phyloP scores from a whole-genome alignment of 1,140 invertebrate genomes.

The Macrobrachium rosenbergii region DNA sequence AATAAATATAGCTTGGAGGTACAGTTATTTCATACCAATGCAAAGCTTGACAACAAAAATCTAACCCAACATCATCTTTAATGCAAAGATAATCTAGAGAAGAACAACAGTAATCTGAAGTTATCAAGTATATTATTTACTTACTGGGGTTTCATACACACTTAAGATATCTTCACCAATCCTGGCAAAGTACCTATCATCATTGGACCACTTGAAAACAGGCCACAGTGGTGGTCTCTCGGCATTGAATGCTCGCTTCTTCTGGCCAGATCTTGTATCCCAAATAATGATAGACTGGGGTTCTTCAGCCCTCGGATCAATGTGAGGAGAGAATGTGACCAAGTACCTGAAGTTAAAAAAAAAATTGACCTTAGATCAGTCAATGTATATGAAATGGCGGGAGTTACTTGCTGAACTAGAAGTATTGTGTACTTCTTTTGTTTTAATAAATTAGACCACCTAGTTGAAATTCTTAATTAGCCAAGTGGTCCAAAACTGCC shows the following conservation, averaged over 20 bases:
- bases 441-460: too few relatives aligned
- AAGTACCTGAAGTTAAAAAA: conserved; percentile 77
- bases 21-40: too few relatives aligned
- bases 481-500: too few relatives aligned
- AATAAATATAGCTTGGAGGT: too few relatives aligned
- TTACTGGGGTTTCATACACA: conserved; percentile 94
- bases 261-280: conserved; percentile 92
- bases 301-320: conserved; percentile 73
- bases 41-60: too few relatives aligned
- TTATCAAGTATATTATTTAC: conserved; percentile 63
- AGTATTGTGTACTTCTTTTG: too few relatives aligned
- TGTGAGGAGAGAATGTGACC: conserved; percentile 88
- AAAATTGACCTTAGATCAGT: background rate
- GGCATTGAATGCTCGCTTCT: conserved; percentile 90
- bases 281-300: conserved; percentile 86
- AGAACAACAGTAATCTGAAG: too few relatives aligned
- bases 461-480: too few relatives aligned
- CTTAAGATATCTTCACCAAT: conserved; percentile 83
- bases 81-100: background rate
- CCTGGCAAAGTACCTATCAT: conserved; percentile 96
- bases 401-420: too few relatives aligned
- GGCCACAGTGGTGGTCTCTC: conserved; percentile 86
- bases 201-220: conserved; percentile 96
- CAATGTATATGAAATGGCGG: too few relatives aligned
- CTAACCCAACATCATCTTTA: too few relatives aligned